Percentiles rank a stretch among this genome's conserved stretches.
Evolutionary conservation across 1,140 invertebrate genomes (phyloP).

Genomic region (Drosophila tani): DNA sequence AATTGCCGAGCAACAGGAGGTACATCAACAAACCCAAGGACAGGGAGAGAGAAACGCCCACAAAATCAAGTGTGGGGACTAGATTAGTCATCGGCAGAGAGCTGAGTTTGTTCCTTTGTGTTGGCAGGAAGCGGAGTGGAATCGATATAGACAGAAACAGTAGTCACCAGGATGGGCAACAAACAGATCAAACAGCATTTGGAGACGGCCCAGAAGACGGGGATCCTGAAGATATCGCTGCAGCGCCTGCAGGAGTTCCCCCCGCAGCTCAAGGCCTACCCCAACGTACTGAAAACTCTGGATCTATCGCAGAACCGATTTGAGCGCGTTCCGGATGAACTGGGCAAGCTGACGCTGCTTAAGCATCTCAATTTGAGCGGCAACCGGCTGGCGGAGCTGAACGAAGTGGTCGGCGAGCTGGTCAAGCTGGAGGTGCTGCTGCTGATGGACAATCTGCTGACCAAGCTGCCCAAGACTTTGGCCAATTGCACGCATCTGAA

Average conservation of each 20-base stretch:
- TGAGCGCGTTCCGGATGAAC: constrained; percentile 89
- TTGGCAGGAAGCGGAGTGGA: background rate
- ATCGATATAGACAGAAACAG: constrained; percentile 10
- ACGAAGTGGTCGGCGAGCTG: constrained; percentile 90
- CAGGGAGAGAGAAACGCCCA: background rate
- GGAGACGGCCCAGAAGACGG: constrained; percentile 96
- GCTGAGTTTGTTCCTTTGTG: background rate
- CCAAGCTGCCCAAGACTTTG: constrained; percentile 89
- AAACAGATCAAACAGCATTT: constrained; percentile 94
- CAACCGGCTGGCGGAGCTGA: constrained; percentile 89
- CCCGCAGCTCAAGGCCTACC: constrained; percentile 87
- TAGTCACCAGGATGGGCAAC: constrained; percentile 90
- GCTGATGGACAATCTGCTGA: constrained; percentile 90
- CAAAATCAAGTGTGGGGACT: background rate
- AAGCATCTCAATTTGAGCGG: constrained; percentile 94
- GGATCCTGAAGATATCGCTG: constrained; percentile 94
- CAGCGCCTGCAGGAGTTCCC: constrained; percentile 92
- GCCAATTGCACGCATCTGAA: constrained; percentile 90
- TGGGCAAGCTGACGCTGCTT: constrained; percentile 92
- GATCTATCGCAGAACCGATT: constrained; percentile 97
- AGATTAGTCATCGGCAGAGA: constrained; percentile 3
- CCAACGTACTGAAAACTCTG: constrained; percentile 90
- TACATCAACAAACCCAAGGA: background rate
- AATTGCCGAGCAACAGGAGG: background rate
- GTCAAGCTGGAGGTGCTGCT: constrained; percentile 94